Percentiles rank a stretch among this genome's conserved stretches.
These are phyloP conservation scores for Delphinapterus leucas DNA, from an alignment of 2,113 vertebrate species.

Conservation along the genomic window DNA sequence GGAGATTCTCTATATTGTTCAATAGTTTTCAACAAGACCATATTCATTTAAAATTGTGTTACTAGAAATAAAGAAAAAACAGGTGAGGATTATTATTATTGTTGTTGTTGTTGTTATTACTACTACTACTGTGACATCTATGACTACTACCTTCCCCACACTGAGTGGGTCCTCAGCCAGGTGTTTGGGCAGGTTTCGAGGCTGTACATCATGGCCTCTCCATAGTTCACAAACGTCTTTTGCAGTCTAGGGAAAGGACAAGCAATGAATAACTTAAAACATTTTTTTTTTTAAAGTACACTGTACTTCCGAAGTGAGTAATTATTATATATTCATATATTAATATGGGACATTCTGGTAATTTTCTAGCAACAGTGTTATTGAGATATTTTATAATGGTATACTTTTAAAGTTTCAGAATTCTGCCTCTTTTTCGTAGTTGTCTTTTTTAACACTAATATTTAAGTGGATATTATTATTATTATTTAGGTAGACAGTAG, in stretches of 20 bases:
- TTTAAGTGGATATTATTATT: neutral
- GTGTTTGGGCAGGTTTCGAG: conserved; percentile 86
- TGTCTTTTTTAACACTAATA: neutral
- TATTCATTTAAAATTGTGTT: neutral
- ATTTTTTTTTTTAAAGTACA: neutral
- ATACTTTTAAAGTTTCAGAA: neutral
- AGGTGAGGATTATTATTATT: accelerated
- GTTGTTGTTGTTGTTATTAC: neutral
- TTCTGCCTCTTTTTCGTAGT: neutral
- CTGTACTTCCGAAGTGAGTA: too few relatives aligned
- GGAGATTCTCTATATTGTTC: neutral
- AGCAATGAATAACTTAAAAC: neutral
- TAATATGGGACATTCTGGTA: neutral
- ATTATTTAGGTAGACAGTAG: neutral
- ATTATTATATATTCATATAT: neutral
- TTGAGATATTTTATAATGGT: neutral
- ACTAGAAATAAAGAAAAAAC: neutral
- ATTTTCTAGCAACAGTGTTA: neutral
- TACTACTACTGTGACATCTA: neutral
- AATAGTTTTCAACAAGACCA: neutral
- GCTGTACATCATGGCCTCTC: conserved; percentile 87
- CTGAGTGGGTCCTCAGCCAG: conserved; percentile 87
- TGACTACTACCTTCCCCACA: conserved; percentile 90
- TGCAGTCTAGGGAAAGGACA: conserved; percentile 55
- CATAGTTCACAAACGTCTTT: conserved; percentile 90